Conservation (phyloP, 2,797 vertebrate genomes). For the Pangasius macronema region DNA sequence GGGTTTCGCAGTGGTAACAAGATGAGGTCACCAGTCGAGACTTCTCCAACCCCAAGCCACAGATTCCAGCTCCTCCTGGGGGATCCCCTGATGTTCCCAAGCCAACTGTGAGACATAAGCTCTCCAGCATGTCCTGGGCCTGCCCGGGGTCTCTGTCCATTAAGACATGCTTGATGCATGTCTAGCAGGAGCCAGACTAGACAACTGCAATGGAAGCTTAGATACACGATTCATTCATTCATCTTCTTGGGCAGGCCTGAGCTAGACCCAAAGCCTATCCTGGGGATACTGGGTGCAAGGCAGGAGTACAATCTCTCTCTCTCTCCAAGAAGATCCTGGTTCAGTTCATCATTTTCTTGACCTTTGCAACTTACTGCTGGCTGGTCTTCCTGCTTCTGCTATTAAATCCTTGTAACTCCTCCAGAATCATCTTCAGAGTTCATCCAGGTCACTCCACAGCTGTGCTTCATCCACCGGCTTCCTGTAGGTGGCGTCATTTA, state of each 20-base stretch:
- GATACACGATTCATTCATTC: background rate
- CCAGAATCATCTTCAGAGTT: constrained; percentile 8
- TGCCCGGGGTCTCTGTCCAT: background rate
- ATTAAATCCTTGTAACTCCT: constrained; percentile 3
- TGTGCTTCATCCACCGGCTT: background rate
- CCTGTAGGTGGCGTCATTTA: background rate
- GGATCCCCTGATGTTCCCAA: background rate
- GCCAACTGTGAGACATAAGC: constrained; percentile 1
- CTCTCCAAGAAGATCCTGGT: background rate
- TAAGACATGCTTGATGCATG: background rate
- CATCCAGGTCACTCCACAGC: background rate
- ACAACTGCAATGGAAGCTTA: background rate
- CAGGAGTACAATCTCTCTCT: no score
- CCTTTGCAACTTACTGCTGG: background rate
- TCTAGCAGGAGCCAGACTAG: background rate
- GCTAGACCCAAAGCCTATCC: background rate
- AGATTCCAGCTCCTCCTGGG: background rate
- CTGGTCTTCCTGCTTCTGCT: background rate
- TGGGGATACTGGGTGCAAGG: background rate
- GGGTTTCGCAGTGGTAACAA: background rate
- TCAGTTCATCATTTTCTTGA: background rate
- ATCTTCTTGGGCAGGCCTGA: background rate
- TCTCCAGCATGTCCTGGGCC: background rate
- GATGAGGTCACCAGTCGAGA: constrained; percentile 8
- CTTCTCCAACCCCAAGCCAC: background rate